Percentiles rank a stretch among this genome's conserved stretches.
phyloP scores from a whole-genome alignment of 92 coral and sea anemone species.

The Ricordea florida region DNA sequence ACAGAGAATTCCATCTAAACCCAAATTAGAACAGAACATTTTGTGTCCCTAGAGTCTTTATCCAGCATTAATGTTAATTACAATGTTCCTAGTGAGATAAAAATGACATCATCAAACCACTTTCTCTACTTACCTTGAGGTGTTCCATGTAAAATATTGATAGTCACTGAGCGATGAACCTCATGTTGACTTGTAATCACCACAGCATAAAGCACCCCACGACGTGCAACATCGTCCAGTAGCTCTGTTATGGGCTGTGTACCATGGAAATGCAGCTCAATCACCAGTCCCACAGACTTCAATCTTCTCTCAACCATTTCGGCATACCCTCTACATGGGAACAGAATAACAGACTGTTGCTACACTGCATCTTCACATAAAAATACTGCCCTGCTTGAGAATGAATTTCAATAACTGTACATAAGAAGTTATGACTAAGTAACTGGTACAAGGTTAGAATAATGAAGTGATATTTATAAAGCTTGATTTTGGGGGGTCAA shows the following conservation, averaged over 20 bases:
- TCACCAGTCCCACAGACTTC: conserved; percentile 81
- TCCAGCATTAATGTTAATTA: no score
- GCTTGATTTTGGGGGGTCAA: no score
- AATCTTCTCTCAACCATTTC: conserved; percentile 89
- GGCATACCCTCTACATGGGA: conserved; percentile 88
- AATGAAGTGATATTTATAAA: no score
- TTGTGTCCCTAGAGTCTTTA: no score
- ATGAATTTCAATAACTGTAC: no score
- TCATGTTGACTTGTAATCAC: conserved; percentile 97
- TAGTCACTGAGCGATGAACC: conserved; percentile 96
- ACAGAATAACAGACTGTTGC: not conserved
- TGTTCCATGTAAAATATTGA: conserved; percentile 95
- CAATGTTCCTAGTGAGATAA: no score
- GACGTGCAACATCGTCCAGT: conserved; percentile 86
- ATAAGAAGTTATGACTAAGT: no score
- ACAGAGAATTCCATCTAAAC: no score
- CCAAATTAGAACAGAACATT: no score
- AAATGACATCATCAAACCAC: no score
- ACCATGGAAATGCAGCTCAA: conserved; percentile 89
- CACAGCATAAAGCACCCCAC: conserved; percentile 91
- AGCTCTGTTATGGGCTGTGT: conserved; percentile 79
- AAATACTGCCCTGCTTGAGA: no score
- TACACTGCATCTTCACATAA: not conserved
- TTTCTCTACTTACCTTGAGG: conserved; percentile 91
- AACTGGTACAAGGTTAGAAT: no score